Conservation (phyloP, 2,797 vertebrate genomes). For the Danio aesculapii region DNA sequence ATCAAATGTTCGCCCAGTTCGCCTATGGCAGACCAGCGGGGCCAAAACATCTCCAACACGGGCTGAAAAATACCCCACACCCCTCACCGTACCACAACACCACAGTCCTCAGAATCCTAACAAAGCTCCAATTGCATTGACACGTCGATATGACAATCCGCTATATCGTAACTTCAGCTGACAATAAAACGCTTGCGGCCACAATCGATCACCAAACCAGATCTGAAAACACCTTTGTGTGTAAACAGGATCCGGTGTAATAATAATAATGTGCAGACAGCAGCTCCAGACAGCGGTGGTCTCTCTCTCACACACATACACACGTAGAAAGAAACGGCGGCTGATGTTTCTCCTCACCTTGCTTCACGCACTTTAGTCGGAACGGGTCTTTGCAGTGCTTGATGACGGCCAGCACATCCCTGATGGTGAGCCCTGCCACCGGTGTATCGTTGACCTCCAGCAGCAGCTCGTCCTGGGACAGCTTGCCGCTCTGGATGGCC, state of each 20-base stretch:
- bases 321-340: constrained; percentile 11
- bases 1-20: constrained; percentile 18
- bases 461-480: constrained; percentile 91
- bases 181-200: constrained; percentile 10
- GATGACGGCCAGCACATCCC: constrained; percentile 97
- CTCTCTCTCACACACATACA: background rate
- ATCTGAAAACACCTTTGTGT: constrained; percentile 22
- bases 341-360: constrained; percentile 84
- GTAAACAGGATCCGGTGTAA: background rate
- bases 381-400: constrained; percentile 99
- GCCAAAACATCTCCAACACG: constrained; percentile 14
- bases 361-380: constrained; percentile 97
- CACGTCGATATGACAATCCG: constrained; percentile 1
- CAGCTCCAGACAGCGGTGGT: constrained; percentile 40
- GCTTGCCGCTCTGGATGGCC: constrained; percentile 91
- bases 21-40: constrained; percentile 27
- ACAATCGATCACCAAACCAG: background rate
- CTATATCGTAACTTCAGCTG: constrained; percentile 19
- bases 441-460: constrained; percentile 99
- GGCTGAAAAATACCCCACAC: background rate
- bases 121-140: background rate
- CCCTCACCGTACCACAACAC: constrained; percentile 1
- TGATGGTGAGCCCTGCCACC: constrained; percentile 95
- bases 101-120: background rate
- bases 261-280: constrained; percentile 18